phyloP scores from a whole-genome alignment of 2,113 vertebrate genomes.

The Mastomys coucha region DNA sequence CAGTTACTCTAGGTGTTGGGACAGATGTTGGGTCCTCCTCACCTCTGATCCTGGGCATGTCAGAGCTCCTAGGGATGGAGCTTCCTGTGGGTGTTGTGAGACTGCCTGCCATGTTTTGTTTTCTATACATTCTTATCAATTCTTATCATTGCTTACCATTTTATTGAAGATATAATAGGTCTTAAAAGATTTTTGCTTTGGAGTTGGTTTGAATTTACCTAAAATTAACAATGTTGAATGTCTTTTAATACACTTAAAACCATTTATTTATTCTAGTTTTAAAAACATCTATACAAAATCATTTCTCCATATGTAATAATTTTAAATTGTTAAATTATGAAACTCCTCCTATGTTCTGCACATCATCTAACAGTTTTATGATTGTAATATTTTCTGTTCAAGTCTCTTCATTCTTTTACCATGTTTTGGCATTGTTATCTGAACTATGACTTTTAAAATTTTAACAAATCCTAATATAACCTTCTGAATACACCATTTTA shows the following conservation, averaged over 20 bases:
- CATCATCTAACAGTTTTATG: background rate
- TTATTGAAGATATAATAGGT: background rate
- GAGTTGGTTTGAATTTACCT: constrained; percentile 47
- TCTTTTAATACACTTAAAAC: background rate
- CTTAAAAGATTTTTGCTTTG: background rate
- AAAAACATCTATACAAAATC: background rate
- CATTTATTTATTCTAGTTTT: background rate
- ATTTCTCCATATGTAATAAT: background rate
- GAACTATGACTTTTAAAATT: background rate
- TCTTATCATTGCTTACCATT: background rate
- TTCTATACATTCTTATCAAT: background rate
- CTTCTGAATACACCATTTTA: background rate
- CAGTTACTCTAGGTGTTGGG: too few relatives aligned
- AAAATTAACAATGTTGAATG: background rate
- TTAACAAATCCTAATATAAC: background rate
- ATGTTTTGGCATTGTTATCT: background rate
- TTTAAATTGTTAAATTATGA: constrained; percentile 9
- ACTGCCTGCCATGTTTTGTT: background rate
- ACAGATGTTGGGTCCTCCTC: too few relatives aligned
- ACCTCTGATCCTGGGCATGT: too few relatives aligned
- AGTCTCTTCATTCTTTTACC: background rate
- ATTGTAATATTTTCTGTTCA: background rate
- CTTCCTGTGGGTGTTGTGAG: too few relatives aligned
- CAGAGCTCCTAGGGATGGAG: too few relatives aligned
- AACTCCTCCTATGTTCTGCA: background rate